phyloP scores from a whole-genome alignment of 35 echinoderm and acorn worm species.

The Stichopus chloronotus region DNA sequence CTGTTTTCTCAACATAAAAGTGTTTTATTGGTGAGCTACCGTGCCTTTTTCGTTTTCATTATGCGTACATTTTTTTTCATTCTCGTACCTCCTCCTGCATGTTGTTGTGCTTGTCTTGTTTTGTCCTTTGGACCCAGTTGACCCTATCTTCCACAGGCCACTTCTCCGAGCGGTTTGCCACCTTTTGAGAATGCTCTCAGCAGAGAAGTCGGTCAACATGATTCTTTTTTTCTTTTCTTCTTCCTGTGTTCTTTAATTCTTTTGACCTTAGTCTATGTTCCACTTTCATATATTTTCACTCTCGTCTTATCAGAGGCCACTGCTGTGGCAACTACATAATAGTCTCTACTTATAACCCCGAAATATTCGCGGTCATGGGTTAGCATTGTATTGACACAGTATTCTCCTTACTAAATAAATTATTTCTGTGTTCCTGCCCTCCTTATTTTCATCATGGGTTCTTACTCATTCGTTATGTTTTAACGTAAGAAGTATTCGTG shows the following conservation, averaged over 20 bases:
- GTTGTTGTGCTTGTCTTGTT: no score
- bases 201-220: not conserved
- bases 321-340: not conserved
- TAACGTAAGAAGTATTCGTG: conserved; percentile 8
- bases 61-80: no score
- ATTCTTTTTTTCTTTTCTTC: not conserved
- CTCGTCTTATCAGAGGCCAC: not conserved
- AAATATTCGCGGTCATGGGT: not conserved
- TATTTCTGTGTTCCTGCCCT: not conserved
- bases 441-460: not conserved
- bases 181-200: not conserved
- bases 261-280: not conserved
- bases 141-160: no score
- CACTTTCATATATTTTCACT: not conserved
- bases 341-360: not conserved
- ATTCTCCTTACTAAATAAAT: not conserved
- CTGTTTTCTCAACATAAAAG: no score
- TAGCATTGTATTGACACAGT: not conserved
- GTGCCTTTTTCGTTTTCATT: no score
- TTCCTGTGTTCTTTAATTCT: not conserved
- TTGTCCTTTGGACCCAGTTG: no score
- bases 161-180: not conserved
- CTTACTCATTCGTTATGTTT: not conserved
- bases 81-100: no score
- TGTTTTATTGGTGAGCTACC: no score